Evolutionary conservation across 2,797 vertebrate species (phyloP).

Genomic region (Botia kubotai): DNA sequence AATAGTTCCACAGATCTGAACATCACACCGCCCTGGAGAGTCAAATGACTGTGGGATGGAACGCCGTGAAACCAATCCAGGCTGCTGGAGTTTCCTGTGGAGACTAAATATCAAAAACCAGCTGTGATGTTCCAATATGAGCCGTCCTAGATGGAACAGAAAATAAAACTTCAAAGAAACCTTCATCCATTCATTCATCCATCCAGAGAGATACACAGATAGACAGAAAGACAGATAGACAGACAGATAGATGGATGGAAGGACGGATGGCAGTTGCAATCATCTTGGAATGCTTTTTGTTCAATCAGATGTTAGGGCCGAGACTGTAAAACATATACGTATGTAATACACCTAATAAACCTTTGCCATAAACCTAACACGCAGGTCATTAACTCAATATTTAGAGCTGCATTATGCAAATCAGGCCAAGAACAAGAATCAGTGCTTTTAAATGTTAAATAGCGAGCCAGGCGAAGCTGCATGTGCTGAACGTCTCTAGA

Average conservation of each 20-base stretch:
- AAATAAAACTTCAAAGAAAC: conserved; percentile 3
- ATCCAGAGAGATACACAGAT: not conserved
- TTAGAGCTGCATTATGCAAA: not conserved
- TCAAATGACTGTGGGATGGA: conserved; percentile 9
- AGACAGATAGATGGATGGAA: no score
- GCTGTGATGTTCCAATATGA: not conserved
- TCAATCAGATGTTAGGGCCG: no score
- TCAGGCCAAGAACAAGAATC: not conserved
- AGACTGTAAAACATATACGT: no score
- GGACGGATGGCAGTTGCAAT: no score
- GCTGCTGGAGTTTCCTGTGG: not conserved
- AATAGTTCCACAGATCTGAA: conserved; percentile 13
- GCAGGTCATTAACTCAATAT: conserved; percentile 27
- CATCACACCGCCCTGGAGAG: conserved; percentile 5
- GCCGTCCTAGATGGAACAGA: not conserved
- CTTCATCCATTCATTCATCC: not conserved
- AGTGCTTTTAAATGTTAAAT: conserved; percentile 28
- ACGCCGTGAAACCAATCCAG: conserved; percentile 10
- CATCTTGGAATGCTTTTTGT: no score
- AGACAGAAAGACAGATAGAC: not conserved
- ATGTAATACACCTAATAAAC: not conserved
- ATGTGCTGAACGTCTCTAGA: conserved; percentile 41
- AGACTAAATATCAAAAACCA: not conserved
- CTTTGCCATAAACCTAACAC: not conserved
- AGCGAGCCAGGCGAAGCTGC: conserved; percentile 14